phyloP scores from a whole-genome alignment of 1,140 invertebrate genomes.

The Apis cerana region DNA sequence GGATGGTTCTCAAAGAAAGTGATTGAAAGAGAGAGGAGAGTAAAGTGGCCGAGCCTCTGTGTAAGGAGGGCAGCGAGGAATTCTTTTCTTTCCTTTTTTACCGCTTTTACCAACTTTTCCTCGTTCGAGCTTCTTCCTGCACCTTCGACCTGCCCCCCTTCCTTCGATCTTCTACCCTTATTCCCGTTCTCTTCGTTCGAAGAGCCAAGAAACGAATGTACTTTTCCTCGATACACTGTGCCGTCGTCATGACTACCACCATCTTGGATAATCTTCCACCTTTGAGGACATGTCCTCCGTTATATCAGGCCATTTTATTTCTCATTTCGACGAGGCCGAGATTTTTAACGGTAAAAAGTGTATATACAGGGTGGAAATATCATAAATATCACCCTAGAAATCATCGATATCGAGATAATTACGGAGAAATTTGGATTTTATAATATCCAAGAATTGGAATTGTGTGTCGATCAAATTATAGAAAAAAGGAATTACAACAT shows the following conservation, averaged over 20 bases:
- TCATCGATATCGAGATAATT: too few relatives aligned
- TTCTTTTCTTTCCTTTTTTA: background rate
- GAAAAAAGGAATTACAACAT: background rate
- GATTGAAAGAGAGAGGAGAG: conserved; percentile 13
- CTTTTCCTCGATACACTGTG: conserved; percentile 62
- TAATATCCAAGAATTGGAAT: too few relatives aligned
- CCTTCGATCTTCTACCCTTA: conserved; percentile 27
- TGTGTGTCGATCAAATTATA: too few relatives aligned
- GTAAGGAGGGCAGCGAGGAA: background rate
- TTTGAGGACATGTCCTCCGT: conserved; percentile 53
- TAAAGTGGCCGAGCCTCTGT: conserved; percentile 28
- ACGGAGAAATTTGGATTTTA: too few relatives aligned
- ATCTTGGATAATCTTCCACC: conserved; percentile 61
- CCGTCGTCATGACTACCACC: conserved; percentile 68
- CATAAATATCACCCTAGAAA: too few relatives aligned
- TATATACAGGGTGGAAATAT: too few relatives aligned
- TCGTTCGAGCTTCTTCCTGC: conserved; percentile 8
- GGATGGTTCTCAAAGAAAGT: background rate
- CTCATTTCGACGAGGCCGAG: background rate
- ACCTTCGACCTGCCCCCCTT: conserved; percentile 5
- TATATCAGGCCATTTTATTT: conserved; percentile 56
- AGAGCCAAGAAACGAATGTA: conserved; percentile 57
- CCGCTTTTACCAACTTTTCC: conserved; percentile 1
- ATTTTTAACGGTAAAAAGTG: background rate
- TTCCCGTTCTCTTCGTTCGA: conserved; percentile 22